Evolutionary conservation across 1,140 invertebrate species (phyloP).

Genomic region (Heliconius himera): DNA sequence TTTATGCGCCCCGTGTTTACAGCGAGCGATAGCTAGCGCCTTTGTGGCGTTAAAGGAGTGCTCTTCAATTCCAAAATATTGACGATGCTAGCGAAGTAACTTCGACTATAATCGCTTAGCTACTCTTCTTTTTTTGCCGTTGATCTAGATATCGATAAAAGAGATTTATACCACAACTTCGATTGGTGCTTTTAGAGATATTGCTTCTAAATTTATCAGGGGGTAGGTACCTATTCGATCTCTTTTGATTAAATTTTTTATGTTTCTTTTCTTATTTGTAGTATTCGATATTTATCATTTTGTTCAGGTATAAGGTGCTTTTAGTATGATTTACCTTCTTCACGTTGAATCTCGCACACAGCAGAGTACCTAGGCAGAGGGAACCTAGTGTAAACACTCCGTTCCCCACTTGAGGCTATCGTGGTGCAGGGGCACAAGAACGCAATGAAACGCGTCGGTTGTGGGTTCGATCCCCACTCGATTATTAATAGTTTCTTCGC

Average conservation of each 20-base stretch:
- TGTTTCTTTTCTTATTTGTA: not conserved
- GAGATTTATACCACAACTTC: slow-evolving; percentile 11
- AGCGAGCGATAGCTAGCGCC: slow-evolving; percentile 54
- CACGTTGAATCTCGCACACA: no score
- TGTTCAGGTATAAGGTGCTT: not conserved
- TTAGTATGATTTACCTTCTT: no score
- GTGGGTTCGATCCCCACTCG: no score
- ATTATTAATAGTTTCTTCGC: no score
- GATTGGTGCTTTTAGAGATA: slow-evolving; percentile 13
- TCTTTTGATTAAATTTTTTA: not conserved
- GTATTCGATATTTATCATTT: not conserved
- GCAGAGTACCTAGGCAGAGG: no score
- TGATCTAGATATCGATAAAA: slow-evolving; percentile 2
- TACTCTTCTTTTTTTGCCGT: not conserved
- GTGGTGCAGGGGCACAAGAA: no score
- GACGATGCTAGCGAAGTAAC: slow-evolving; percentile 57
- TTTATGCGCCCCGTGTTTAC: slow-evolving; percentile 57
- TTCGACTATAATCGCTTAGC: slow-evolving; percentile 48
- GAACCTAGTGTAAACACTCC: no score
- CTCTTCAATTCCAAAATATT: slow-evolving; percentile 51
- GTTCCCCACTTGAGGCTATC: no score
- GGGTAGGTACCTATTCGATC: not conserved
- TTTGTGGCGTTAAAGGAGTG: slow-evolving; percentile 59
- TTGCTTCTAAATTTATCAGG: not conserved
- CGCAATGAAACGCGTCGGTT: no score